Conservation (phyloP, 2,888 invertebrate species). For the Cremastinae sp. region DNA sequence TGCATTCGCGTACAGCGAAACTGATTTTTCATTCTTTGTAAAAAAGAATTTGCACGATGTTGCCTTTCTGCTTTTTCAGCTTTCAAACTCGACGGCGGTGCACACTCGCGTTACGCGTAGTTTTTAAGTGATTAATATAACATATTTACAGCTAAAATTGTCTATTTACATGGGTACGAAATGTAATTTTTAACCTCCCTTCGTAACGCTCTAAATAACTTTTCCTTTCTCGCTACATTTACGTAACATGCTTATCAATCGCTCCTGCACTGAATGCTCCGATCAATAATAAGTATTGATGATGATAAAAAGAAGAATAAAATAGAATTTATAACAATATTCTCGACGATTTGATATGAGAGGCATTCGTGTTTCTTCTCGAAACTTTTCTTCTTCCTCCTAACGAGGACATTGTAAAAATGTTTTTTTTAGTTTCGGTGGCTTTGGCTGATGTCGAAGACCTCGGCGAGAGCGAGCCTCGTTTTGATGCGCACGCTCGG, state of each 20-base stretch:
- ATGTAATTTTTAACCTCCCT: too few species aligned
- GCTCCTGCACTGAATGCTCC: slow-evolving; percentile 31
- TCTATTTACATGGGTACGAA: slow-evolving; percentile 70
- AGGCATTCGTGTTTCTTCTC: slow-evolving; percentile 32
- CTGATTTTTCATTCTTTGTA: slow-evolving; percentile 13
- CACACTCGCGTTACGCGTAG: slow-evolving; percentile 50
- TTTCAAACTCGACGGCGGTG: too few species aligned
- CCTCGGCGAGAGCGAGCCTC: slow-evolving; percentile 9
- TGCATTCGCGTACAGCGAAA: slow-evolving; percentile 22
- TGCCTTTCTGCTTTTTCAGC: too few species aligned
- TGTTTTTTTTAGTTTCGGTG: slow-evolving; percentile 24
- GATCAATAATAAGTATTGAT: slow-evolving; percentile 14
- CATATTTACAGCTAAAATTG: slow-evolving; percentile 69
- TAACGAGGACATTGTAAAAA: slow-evolving; percentile 56
- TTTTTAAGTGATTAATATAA: slow-evolving; percentile 55
- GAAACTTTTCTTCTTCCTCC: slow-evolving; percentile 23
- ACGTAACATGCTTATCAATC: slow-evolving; percentile 24
- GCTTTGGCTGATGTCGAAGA: slow-evolving; percentile 32
- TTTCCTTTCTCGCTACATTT: slow-evolving; percentile 18
- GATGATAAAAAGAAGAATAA: slow-evolving; percentile 43
- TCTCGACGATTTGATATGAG: slow-evolving; percentile 53
- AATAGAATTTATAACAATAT: slow-evolving; percentile 55
- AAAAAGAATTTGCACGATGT: slow-evolving; percentile 7
- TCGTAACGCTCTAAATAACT: neutral
- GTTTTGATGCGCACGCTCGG: too few species aligned